These are phyloP conservation scores for Eumaeus atala DNA, from an alignment of 1,140 invertebrate genomes.

Conservation along the genomic window DNA sequence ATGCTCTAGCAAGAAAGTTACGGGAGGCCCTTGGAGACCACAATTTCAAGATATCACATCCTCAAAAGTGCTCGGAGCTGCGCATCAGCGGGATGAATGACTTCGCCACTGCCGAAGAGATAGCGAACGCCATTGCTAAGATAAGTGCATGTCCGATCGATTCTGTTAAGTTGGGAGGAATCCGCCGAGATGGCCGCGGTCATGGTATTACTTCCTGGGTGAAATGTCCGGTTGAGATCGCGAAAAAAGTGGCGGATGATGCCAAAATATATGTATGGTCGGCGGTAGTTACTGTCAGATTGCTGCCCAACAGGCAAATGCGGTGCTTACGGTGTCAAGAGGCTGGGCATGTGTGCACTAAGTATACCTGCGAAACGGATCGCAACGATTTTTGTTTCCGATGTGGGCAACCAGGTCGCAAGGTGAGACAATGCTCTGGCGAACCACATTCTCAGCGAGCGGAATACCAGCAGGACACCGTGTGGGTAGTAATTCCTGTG, in stretches of 20 bases:
- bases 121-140: too few species aligned
- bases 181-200: too few species aligned
- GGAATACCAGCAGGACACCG: too few species aligned
- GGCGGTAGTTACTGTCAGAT: not conserved
- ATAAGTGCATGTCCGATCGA: not conserved
- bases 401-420: slow-evolving; percentile 11
- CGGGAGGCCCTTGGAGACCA: too few species aligned
- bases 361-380: slow-evolving; percentile 10
- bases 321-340: slow-evolving; percentile 16
- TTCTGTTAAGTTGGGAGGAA: not conserved
- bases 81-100: too few species aligned
- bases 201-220: slow-evolving; percentile 8
- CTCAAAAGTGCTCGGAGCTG: too few species aligned
- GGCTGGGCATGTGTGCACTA: slow-evolving; percentile 2
- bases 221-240: slow-evolving; percentile 17
- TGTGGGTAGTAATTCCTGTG: not conserved
- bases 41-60: too few species aligned
- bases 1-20: slow-evolving; percentile 20
- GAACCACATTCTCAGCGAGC: not conserved
- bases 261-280: not conserved
- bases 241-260: slow-evolving; percentile 6
- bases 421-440: slow-evolving; percentile 7
- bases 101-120: too few species aligned
- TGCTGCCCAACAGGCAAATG: not conserved
- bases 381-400: slow-evolving; percentile 18